phyloP scores from a whole-genome alignment of 2,888 invertebrate species.

The Erannis defoliaria region DNA sequence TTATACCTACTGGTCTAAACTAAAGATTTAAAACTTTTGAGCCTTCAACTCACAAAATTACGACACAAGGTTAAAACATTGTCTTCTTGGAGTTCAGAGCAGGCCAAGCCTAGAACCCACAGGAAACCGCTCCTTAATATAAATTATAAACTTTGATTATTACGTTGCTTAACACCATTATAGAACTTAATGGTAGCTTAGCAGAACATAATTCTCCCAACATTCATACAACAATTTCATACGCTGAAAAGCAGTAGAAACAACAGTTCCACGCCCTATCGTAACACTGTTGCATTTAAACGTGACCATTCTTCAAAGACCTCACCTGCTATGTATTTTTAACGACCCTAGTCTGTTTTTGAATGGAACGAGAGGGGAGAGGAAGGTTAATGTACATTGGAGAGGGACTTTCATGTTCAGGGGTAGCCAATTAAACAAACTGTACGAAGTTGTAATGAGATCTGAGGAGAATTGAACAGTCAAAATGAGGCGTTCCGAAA shows the following conservation, averaged over 20 bases:
- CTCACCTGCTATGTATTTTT: slow-evolving; percentile 32
- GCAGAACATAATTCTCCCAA: slow-evolving; percentile 42
- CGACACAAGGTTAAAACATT: no score
- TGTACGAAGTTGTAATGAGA: slow-evolving; percentile 63
- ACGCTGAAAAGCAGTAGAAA: slow-evolving; percentile 55
- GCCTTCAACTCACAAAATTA: no score
- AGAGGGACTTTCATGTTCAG: slow-evolving; percentile 49
- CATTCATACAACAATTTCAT: slow-evolving; percentile 52
- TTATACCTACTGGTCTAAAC: no score
- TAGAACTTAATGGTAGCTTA: neutral
- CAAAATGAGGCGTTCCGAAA: slow-evolving; percentile 50
- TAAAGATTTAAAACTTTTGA: no score
- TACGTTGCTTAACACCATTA: slow-evolving; percentile 7
- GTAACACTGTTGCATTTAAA: slow-evolving; percentile 56
- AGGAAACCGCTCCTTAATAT: neutral
- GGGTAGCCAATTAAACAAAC: slow-evolving; percentile 65
- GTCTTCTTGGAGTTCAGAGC: no score
- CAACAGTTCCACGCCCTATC: slow-evolving; percentile 53
- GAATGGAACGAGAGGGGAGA: slow-evolving; percentile 13
- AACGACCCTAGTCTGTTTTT: slow-evolving; percentile 27
- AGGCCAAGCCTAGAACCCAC: neutral
- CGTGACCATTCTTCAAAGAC: slow-evolving; percentile 48
- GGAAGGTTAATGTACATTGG: slow-evolving; percentile 50
- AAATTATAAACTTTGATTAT: slow-evolving; percentile 14
- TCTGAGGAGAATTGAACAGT: slow-evolving; percentile 61